Evolutionary conservation across 1,140 invertebrate genomes (phyloP), one percentile per base, ranked within the genome.

Genomic region (Ceratoteleas bidentatus): DNA sequence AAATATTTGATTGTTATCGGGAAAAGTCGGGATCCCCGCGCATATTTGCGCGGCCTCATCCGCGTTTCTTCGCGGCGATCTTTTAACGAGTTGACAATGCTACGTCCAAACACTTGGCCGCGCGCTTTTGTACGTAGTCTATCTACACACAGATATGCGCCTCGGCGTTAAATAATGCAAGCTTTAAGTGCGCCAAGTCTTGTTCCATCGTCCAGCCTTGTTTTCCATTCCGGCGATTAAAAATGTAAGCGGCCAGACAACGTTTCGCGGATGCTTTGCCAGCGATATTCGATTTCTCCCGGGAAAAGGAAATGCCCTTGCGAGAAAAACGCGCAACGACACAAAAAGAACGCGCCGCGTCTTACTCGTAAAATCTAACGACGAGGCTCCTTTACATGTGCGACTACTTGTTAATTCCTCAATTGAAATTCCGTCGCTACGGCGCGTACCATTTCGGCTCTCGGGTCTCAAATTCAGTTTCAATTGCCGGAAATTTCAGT

Each of bases 121-220:
- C 54, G 43, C 70, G 38, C 52, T 70, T 72, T 52, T 70, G 40
- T 64, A 57, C 33, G 16, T 54, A 52, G 47, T 66, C 60, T 64
- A 64, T 34, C 69, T n/a, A n/a, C n/a, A n/a, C 10, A 34, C 76
- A 73, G 53, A 73, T 56, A 69, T 73, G 81, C 60, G 62, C 53
- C 43, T 36, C 45, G 47, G 49, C 70, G 68, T 83, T 90, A 81
- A 88, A 90, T 90, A 89, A 90, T 88, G 83, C 82, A 89, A 68
- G 60, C 75, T 81, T 87, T 88, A 87, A 89, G 85, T 87, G 86
- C 87, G 84, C 83, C 84, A 62, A 62, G 79, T 73, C 74, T 78
- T 69, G 60, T 72, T 73, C 58, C 50, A 65, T 16, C 47, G 76
- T 80, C 54, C 83, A 61, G 66, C 40, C 61, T 82, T 64, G 61